Percentiles rank a stretch among this genome's conserved stretches.
Conservation (phyloP, 2,888 invertebrate genomes). For the Globia sparganii region DNA sequence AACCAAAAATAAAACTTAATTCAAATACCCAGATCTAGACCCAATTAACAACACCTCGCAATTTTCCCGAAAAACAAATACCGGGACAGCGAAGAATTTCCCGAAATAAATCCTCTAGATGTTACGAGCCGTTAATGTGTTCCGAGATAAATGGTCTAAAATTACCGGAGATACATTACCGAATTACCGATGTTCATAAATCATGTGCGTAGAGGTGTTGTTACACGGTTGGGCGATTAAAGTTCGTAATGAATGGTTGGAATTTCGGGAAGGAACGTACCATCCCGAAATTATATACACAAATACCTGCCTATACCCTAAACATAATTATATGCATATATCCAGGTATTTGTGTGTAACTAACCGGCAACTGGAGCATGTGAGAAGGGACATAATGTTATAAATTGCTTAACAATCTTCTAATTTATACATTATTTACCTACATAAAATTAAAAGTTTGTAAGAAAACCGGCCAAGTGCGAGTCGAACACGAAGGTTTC, state of each 20-base stretch:
- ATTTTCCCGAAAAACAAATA: not conserved
- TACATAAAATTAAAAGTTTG: too few species aligned
- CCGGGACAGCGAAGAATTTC: not conserved
- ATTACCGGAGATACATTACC: conserved; percentile 62
- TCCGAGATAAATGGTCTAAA: conserved; percentile 57
- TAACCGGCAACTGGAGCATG: too few species aligned
- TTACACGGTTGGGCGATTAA: conserved; percentile 45
- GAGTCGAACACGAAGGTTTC: not conserved
- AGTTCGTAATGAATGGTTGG: conserved; percentile 48
- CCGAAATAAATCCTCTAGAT: conserved; percentile 18
- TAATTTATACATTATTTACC: too few species aligned
- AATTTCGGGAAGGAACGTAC: conserved; percentile 14
- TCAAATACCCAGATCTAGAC: not conserved
- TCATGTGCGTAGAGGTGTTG: conserved; percentile 47
- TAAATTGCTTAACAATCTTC: too few species aligned
- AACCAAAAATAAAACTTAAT: not conserved
- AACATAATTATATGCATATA: too few species aligned
- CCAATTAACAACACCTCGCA: not conserved
- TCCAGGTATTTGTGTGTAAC: too few species aligned
- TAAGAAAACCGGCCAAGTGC: not conserved
- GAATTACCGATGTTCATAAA: conserved; percentile 63
- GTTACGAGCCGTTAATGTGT: conserved; percentile 45
- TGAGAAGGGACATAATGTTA: too few species aligned
- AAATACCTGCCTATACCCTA: too few species aligned
- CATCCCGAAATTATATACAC: not conserved